A percentile compares a stretch with the other conserved stretches of the same genome.
phyloP scores from a whole-genome alignment of 2,797 vertebrate species.

The Scolopax bukidnonensis region DNA sequence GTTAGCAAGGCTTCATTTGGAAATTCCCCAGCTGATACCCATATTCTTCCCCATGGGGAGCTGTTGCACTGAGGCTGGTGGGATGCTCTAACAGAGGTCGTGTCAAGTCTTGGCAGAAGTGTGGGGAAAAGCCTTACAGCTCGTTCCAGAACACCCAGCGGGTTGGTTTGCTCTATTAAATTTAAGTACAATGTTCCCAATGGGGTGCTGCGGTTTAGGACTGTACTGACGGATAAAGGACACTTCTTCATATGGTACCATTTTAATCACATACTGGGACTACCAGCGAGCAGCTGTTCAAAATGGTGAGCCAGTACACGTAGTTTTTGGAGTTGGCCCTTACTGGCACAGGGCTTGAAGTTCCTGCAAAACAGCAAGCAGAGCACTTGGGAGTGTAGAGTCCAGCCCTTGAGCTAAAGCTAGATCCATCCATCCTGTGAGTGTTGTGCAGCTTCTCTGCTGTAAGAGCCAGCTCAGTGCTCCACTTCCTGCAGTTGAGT shows the following conservation, averaged over 20 bases:
- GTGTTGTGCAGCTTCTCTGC: neutral
- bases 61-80: neutral
- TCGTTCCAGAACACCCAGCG: conserved; percentile 35
- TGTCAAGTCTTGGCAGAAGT: conserved; percentile 46
- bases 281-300: neutral
- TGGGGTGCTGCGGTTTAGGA: neutral
- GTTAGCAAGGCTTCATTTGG: conserved; percentile 43
- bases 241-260: neutral
- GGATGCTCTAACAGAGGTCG: conserved; percentile 25
- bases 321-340: neutral
- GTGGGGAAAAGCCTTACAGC: neutral
- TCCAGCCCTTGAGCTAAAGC: neutral
- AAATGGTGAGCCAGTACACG: neutral
- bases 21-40: conserved; percentile 35
- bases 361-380: neutral
- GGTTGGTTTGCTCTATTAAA: conserved; percentile 44
- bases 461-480: neutral
- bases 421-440: neutral
- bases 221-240: conserved; percentile 1
- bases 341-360: neutral
- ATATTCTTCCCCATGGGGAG: conserved; percentile 39
- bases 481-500: neutral
- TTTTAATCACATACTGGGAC: neutral
- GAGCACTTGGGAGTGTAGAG: neutral
- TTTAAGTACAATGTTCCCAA: conserved; percentile 9